A percentile compares a stretch with the other conserved stretches of the same genome.
phyloP scores from a whole-genome alignment of 2,888 invertebrate genomes.

The Dugesia japonica region DNA sequence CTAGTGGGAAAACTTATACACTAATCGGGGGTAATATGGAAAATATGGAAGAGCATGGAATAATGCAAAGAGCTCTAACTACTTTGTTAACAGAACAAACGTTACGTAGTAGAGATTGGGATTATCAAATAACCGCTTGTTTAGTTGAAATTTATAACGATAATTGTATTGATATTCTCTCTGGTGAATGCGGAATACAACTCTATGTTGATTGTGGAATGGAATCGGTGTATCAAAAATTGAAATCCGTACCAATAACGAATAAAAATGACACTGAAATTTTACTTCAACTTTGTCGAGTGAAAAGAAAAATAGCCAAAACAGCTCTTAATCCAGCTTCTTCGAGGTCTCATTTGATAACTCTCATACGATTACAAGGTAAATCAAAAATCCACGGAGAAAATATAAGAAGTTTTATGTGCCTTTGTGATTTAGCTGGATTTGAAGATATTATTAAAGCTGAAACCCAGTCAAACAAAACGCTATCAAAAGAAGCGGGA shows the following conservation, averaged over 20 bases:
- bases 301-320: constrained; percentile 20
- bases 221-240: constrained; percentile 20
- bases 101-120: constrained; percentile 13
- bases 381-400: constrained; percentile 24
- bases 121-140: constrained; percentile 2
- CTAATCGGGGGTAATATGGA: constrained; percentile 16
- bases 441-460: constrained; percentile 31
- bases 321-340: constrained; percentile 32
- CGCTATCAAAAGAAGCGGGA: constrained; percentile 20
- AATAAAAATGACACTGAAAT: constrained; percentile 21
- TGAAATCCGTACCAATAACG: constrained; percentile 21
- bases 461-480: constrained; percentile 26
- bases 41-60: not conserved
- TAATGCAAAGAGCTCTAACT: constrained; percentile 21
- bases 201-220: constrained; percentile 30
- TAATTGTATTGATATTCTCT: constrained; percentile 27
- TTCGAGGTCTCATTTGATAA: constrained; percentile 26
- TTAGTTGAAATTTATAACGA: constrained; percentile 31
- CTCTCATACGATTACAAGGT: constrained; percentile 20
- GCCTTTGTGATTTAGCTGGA: constrained; percentile 28
- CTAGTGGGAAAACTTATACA: constrained; percentile 33
- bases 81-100: not conserved
- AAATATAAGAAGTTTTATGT: constrained; percentile 25
- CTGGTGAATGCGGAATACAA: not conserved
- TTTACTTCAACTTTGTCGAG: constrained; percentile 23